Evolutionary conservation across 2,113 vertebrate species (phyloP), one percentile per base, ranked within the genome.

Genomic region (Daboia siamensis): DNA sequence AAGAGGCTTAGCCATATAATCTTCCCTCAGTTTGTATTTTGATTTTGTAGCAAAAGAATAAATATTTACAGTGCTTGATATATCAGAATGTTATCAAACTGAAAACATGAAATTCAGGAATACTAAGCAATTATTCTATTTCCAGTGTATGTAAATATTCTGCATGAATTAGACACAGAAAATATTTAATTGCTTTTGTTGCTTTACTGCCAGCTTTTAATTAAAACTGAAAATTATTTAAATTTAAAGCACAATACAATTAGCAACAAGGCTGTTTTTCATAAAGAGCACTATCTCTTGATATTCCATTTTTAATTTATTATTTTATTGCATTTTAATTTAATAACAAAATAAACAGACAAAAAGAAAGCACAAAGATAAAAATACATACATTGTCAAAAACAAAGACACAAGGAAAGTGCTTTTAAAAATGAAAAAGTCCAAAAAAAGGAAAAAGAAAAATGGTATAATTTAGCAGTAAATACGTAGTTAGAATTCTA

Each of bases 1-100:
- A 95, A 96, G 96, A 96, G 89, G 97, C 97, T 97, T 97, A 96
- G 92, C 93, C 93, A 95, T 90, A 91, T 90, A 97, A 93, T 92
- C 95, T 91, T 95, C 97, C 95, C 97, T 96, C 95, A 97, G 95
- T 96, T 97, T 96, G 93, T 59, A 92, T 10, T 26, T 96, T 93
- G 94, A 94, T 24, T 61, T 29, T 33, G 94, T 94, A 26, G 89
- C 90, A 91, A 94, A 94, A 88, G 91, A 89, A 74, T 85, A 96
- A 88, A 86, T 96, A 93, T 94, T 97, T 95, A 93, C 96, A 93
- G 93, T 93, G 93, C 59, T 90, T 93, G 59, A 94, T 69, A 95
- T 93, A 92, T 94, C 91, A 97, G 91, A 94, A 90, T 56, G 69
- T 90, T 90, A 94, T 64, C 13, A 93, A 93, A 97, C 92, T 57